phyloP scores from a whole-genome alignment of 2,797 vertebrate genomes.

The Pagetopsis macropterus region DNA sequence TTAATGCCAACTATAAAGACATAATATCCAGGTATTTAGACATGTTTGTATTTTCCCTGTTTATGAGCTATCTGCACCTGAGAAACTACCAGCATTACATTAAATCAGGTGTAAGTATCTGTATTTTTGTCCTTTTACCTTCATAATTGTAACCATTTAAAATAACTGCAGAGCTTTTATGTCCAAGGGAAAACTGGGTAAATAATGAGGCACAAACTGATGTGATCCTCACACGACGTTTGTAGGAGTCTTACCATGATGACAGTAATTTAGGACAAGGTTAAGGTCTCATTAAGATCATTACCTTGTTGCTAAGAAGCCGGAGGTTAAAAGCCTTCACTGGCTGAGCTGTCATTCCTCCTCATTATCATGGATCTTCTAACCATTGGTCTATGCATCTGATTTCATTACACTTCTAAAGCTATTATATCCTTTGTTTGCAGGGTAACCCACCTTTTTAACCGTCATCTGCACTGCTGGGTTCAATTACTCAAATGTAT shows the following conservation, averaged over 20 bases:
- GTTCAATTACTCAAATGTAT: conserved; percentile 25
- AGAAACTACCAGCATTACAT: background rate
- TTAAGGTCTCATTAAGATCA: conserved; percentile 74
- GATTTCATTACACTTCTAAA: conserved; percentile 63
- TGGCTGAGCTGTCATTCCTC: conserved; percentile 41
- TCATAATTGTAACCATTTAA: conserved; percentile 24
- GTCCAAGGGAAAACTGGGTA: conserved; percentile 41
- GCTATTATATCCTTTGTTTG: conserved; percentile 43
- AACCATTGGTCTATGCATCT: conserved; percentile 26
- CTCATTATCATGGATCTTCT: conserved; percentile 62
- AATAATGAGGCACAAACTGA: conserved; percentile 52
- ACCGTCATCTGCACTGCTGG: conserved; percentile 19
- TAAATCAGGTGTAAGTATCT: background rate
- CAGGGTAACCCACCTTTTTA: conserved; percentile 34
- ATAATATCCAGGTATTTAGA: background rate
- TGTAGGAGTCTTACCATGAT: conserved; percentile 60
- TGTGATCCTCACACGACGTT: conserved; percentile 57
- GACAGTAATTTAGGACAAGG: conserved; percentile 64
- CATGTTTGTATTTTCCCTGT: background rate
- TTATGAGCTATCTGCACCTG: background rate
- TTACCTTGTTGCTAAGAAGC: conserved; percentile 63
- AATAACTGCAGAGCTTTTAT: conserved; percentile 25
- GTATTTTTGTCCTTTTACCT: conserved; percentile 4
- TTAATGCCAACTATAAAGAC: background rate
- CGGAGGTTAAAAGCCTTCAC: conserved; percentile 58